phyloP scores from a whole-genome alignment of 2,888 invertebrate genomes.

The Drosophila nr. fundita region DNA sequence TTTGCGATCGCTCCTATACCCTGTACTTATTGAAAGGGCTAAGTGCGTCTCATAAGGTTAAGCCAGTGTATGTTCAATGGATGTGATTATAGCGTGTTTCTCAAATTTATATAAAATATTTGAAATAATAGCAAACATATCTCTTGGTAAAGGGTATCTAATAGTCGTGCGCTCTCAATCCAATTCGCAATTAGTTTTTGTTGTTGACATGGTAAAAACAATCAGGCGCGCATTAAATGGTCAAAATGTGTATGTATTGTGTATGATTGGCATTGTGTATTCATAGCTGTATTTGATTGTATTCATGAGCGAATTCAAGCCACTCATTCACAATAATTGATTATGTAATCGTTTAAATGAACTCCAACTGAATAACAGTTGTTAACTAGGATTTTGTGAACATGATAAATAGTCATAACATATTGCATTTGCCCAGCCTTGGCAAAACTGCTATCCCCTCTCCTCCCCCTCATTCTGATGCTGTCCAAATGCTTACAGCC shows the following conservation, averaged over 20 bases:
- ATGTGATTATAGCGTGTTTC: neutral
- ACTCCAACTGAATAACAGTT: slow-evolving; percentile 69
- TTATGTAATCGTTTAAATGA: slow-evolving; percentile 76
- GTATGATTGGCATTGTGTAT: slow-evolving; percentile 11
- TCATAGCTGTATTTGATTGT: slow-evolving; percentile 12
- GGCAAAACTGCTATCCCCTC: neutral
- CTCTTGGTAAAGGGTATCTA: neutral
- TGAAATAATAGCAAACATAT: neutral
- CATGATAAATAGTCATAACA: slow-evolving; percentile 22
- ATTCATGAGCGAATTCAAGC: slow-evolving; percentile 14
- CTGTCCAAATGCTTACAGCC: neutral
- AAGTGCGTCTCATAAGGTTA: neutral
- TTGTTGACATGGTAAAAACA: slow-evolving; percentile 32
- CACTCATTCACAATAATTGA: slow-evolving; percentile 66
- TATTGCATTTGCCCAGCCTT: slow-evolving; percentile 11
- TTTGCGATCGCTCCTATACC: neutral
- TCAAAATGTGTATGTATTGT: neutral
- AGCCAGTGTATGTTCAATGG: neutral
- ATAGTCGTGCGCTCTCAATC: neutral
- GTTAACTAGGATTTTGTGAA: slow-evolving; percentile 37
- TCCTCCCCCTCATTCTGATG: too few relatives aligned
- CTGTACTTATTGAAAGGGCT: neutral
- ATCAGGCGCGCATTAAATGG: slow-evolving; percentile 27
- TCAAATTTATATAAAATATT: neutral
- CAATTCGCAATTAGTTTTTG: neutral